A percentile compares a stretch with the other conserved stretches of the same genome.
Conservation (phyloP, 2,888 invertebrate genomes). For the Halictus ligatus region DNA sequence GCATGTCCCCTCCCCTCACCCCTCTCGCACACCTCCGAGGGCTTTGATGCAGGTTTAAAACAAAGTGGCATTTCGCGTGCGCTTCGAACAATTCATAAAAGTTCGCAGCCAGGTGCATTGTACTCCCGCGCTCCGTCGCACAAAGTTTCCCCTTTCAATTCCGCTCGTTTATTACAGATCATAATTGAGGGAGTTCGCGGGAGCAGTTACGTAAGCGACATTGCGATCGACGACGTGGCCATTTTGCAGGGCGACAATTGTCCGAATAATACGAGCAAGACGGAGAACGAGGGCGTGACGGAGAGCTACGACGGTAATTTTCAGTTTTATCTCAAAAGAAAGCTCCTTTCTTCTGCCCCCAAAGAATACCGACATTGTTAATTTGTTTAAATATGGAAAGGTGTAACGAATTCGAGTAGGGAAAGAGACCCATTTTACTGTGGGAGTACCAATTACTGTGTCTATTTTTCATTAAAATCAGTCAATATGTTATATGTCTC, state of each 20-base stretch:
- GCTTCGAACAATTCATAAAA: not conserved
- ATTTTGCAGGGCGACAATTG: constrained; percentile 88
- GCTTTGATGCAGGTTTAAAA: not conserved
- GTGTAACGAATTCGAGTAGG: too few species aligned
- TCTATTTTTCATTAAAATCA: too few species aligned
- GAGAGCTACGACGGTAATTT: constrained; percentile 69
- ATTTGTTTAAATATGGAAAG: too few species aligned
- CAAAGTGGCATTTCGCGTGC: not conserved
- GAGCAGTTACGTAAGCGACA: constrained; percentile 89
- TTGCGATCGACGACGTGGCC: constrained; percentile 92
- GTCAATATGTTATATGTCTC: too few species aligned
- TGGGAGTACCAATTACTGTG: too few species aligned
- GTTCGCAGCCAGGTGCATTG: not conserved
- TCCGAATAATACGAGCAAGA: constrained; percentile 60
- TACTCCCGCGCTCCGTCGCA: not conserved
- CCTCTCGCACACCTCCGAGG: not conserved
- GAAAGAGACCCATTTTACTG: too few species aligned
- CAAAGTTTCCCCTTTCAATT: not conserved
- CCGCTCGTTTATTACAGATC: constrained; percentile 85
- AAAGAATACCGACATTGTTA: too few species aligned
- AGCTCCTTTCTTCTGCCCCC: too few species aligned
- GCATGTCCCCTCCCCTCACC: too few species aligned
- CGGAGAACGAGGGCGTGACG: constrained; percentile 56
- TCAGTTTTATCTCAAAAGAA: not conserved
- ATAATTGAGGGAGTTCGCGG: constrained; percentile 91